Conservation (phyloP, 2,888 invertebrate species). For the Mesorhabditis spiculigera region DNA sequence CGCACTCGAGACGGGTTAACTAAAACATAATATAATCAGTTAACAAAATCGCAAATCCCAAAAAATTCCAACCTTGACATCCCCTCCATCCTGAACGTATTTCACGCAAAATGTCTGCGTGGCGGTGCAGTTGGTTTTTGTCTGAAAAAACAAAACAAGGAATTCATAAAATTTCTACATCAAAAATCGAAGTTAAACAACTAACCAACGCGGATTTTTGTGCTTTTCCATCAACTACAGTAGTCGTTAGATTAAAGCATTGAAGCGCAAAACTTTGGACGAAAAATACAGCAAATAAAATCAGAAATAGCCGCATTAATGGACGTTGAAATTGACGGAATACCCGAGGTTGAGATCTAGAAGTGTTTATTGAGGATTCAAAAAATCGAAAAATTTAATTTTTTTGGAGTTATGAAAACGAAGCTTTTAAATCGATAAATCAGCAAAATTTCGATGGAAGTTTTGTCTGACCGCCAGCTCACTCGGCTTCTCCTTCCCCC, state of each 20-base stretch:
- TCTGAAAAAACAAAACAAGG: not conserved
- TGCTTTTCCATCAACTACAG: not conserved
- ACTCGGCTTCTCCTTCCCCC: too few relatives aligned
- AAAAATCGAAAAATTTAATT: too few relatives aligned
- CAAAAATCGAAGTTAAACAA: not conserved
- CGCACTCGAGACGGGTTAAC: not conserved
- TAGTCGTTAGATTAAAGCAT: not conserved
- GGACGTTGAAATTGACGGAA: too few relatives aligned
- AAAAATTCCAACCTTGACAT: not conserved
- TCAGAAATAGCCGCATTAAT: too few relatives aligned
- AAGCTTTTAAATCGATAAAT: too few relatives aligned
- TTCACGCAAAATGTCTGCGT: not conserved
- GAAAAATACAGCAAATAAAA: too few relatives aligned
- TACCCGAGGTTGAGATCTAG: too few relatives aligned
- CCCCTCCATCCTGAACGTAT: slow-evolving; percentile 4
- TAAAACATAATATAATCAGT: not conserved
- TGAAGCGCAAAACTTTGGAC: not conserved
- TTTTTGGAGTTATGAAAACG: too few relatives aligned
- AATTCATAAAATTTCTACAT: not conserved
- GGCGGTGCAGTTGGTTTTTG: not conserved
- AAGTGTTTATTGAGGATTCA: too few relatives aligned
- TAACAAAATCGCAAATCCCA: too few relatives aligned
- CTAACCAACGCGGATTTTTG: not conserved
- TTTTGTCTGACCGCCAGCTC: too few relatives aligned
- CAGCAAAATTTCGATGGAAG: too few relatives aligned